Evolutionary conservation across 2,113 vertebrate genomes (phyloP), one percentile per base, ranked within the genome.

Genomic region (Semicossyphus pulcher): DNA sequence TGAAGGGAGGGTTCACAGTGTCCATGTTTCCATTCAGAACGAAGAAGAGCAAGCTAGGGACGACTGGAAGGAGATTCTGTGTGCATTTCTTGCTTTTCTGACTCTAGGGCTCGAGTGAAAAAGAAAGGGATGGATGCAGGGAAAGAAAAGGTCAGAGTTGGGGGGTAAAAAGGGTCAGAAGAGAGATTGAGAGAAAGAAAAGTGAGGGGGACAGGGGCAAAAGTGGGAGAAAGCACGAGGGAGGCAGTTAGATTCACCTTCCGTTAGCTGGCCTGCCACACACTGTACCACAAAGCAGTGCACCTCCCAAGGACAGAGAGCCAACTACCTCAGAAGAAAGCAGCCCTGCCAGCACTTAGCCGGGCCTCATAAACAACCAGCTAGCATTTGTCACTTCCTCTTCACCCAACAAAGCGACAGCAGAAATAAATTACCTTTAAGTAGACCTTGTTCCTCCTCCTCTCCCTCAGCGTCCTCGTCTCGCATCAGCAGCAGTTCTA

Each of bases 311-410:
- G 88, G 86, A 87, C 83, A 90, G 78, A 75, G 76, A 85, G 81
- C 80, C 88, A 68, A 56, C 85, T 81, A 82, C 76, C 81, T 91
- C 72, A 74, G 81, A 85, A 83, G 82, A 88, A 86, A 86, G 77
- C 70, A 78, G 78, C 89, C 74, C 76, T 82, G 83, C 65, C 69
- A 88, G 81, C 90, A 91, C 87, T 91, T 88, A 91, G 81, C 85
- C 77, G 60, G 58, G 68, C 72, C 83, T 87, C 89, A 91, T 91
- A 91, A 93, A 92, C 86, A 92, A 87, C 83, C 83, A 64, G 78
- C 71, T 79, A 15, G 28, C 84, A 88, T 93, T 88, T 91, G 92
- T 92, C 92, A 89, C 89, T 92, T 88, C 87, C 90, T 90, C 87
- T 88, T 89, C 82, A 76, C 66, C 86, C 85, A 87, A 85, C 72